Evolutionary conservation across 2,113 vertebrate genomes (phyloP), one percentile per base, ranked within the genome.

Genomic region (Puntigrus tetrazona): DNA sequence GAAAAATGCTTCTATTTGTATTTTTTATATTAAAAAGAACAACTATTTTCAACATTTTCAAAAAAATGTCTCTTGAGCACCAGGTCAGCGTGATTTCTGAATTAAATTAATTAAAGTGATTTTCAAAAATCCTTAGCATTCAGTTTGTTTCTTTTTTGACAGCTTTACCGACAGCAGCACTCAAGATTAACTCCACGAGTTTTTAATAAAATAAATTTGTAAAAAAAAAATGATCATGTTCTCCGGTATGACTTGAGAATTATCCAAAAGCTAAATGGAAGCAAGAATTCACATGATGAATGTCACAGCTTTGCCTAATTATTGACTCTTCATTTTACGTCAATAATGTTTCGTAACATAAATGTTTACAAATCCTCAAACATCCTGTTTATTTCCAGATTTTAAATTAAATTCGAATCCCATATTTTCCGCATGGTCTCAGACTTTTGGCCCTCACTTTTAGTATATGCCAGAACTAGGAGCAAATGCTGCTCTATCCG

Each of bases 401-500:
- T n/a, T 75, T 29, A 75, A 75, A 75, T 29, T 3, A 25, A 43
- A n/a, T 45, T 31, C 20, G 25, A 75, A 50, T 75, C 41, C 13
- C 7, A 31, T 43, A 73, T 73, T 73, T 72, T 25, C 11, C 3
- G 11, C 27, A 47, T 74, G n/a, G 27, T 75, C 25, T 75, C 72
- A 31, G 41, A 47, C n/a, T 75, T 75, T 50, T 75, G 14, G 13
- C 14, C 38, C 25, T 43, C 25, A 29, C 27, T 45, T 22, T 45
- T 47, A n/a, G n/a, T 75, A 16, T 8, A 50, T 29, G 25, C 43
- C 18, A 16, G 27, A 75, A 29, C 43, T 50, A 75, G 14, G 27
- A 65, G 61, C 41, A 67, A 47, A 43, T 69, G 43, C 78, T 50
- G 61, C n/a, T 81, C 61, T 79, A 3, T 65, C 41, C 50, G 69